Conservation (phyloP, 2,797 vertebrate genomes). For the Pseudopleuronectes americanus region DNA sequence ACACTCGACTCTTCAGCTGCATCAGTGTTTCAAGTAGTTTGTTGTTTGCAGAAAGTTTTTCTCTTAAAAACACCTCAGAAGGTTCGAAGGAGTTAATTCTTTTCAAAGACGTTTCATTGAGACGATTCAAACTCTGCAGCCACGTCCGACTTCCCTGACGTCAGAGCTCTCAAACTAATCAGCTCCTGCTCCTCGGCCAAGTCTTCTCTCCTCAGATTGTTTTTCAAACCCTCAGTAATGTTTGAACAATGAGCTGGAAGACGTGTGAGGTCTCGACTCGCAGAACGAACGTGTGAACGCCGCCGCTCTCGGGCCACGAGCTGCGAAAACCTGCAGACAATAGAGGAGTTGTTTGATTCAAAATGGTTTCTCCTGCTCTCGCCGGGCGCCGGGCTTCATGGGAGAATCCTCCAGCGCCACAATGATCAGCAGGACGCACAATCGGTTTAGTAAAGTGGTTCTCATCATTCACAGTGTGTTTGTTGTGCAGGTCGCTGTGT, state of each 20-base stretch:
- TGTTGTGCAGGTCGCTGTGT: no score
- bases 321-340: conserved; percentile 63
- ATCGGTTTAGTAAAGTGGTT: no score
- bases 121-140: background rate
- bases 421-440: conserved; percentile 38
- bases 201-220: conserved; percentile 44
- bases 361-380: conserved; percentile 23
- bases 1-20: conserved; percentile 49
- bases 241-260: conserved; percentile 58
- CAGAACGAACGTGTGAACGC: conserved; percentile 52
- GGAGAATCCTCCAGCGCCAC: conserved; percentile 10
- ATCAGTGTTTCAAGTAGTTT: conserved; percentile 52
- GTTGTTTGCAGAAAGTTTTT: conserved; percentile 15
- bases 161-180: conserved; percentile 43
- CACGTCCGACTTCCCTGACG: background rate
- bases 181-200: conserved; percentile 37
- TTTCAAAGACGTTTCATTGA: background rate
- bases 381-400: no score
- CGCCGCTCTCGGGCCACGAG: conserved; percentile 37
- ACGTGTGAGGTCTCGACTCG: conserved; percentile 61
- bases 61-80: background rate
- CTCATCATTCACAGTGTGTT: no score
- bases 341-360: conserved; percentile 55
- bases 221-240: conserved; percentile 35
- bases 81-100: background rate